Evolutionary conservation across 2,888 invertebrate genomes (phyloP), one percentile per base, ranked within the genome.

Genomic region (Cremastobaeus sp.): DNA sequence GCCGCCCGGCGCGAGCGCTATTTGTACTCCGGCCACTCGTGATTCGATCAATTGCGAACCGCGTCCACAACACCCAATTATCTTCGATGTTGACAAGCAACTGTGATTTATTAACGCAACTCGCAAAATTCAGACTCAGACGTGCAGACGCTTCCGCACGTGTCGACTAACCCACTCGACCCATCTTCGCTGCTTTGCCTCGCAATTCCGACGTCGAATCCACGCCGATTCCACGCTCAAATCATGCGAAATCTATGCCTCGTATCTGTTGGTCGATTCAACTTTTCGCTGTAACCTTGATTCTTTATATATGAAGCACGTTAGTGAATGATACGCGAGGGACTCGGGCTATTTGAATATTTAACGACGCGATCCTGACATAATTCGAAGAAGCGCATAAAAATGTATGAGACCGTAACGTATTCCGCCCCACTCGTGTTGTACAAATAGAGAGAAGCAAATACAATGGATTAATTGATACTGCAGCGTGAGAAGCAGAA

Each of bases 1-100:
- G 50, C 50, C 54, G 55, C 41, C 14, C 11, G 37, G 17, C 11
- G 28, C 18, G 54, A n/a, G 34, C 48, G 11, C 30, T 48, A 34
- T 64, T 52, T 54, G 43, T 45, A 54, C 64, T 54, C 28, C 20
- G n/a, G 34, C 9, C 60, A 41, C 32, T 32, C 11, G 60, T 14
- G 32, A 62, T 62, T 62, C 39, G 32, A 50, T 50, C 60, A 62
- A 62, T 62, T 21, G 4, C 15, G n/a, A 17, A 39, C 32, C 45
- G 11, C 30, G 45, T 15, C 37, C 32, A n/a, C 32, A n/a, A 60
- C 39, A 21, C 47, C 34, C 41, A 48, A 66, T 66, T 66, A 66
- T 50, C 48, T 48, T 48, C 32, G 18, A 48, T 34, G 55, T 48
- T 50, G 66, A 66, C 48, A 45, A 45, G 28, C 41, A 30, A 50